phyloP scores from a whole-genome alignment of 2,113 vertebrate genomes.

The Loxodonta africana region DNA sequence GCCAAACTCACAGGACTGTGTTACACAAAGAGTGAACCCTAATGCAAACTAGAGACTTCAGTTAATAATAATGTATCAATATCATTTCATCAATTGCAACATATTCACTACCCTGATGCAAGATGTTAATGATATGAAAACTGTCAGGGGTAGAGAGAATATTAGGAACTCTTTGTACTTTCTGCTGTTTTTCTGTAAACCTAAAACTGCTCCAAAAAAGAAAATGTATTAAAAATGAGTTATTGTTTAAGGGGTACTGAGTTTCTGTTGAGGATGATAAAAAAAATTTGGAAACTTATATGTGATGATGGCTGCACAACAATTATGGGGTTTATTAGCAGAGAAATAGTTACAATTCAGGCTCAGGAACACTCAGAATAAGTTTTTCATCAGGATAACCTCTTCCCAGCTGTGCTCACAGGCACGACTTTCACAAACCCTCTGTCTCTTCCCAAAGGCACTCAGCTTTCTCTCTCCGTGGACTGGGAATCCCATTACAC shows the following conservation, averaged over 20 bases:
- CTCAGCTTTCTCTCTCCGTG: no score
- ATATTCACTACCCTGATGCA: not conserved
- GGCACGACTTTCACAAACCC: no score
- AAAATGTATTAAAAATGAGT: not conserved
- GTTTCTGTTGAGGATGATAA: not conserved
- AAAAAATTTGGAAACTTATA: not conserved
- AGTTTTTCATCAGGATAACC: no score
- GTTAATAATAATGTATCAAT: not conserved
- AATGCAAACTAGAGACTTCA: not conserved
- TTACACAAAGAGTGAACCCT: not conserved
- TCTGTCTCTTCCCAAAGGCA: no score
- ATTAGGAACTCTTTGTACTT: not conserved
- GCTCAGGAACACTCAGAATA: no score
- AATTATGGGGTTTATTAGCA: not conserved
- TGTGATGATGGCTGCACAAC: not conserved
- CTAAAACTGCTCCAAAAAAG: not conserved
- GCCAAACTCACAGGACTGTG: not conserved
- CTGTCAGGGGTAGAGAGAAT: not conserved
- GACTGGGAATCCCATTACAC: no score
- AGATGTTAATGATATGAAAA: not conserved
- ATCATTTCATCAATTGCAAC: not conserved
- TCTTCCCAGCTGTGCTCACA: no score
- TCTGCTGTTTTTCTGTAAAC: not conserved
- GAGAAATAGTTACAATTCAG: no score
- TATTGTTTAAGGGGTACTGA: not conserved